Conservation (phyloP, 2,888 invertebrate genomes). For the Drosophila rellima region DNA sequence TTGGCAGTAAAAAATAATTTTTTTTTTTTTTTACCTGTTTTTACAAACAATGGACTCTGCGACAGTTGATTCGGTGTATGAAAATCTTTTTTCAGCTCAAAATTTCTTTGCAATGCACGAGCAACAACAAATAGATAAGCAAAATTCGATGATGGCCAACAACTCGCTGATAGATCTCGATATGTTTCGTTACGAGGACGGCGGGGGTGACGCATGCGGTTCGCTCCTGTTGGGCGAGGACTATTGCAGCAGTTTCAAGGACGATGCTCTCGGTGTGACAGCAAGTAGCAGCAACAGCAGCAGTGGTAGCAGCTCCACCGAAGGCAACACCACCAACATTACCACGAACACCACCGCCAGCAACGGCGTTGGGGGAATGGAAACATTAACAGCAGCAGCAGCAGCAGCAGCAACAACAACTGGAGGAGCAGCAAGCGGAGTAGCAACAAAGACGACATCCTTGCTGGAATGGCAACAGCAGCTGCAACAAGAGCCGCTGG, state of each 20-base stretch:
- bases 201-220: constrained; percentile 64
- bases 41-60: constrained; percentile 61
- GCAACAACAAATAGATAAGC: constrained; percentile 40
- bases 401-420: not conserved
- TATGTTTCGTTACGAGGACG: constrained; percentile 59
- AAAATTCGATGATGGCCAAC: constrained; percentile 48
- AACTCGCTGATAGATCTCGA: constrained; percentile 35
- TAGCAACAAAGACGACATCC: constrained; percentile 2
- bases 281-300: not conserved
- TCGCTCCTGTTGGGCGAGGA: constrained; percentile 42
- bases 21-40: constrained; percentile 49
- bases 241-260: constrained; percentile 26
- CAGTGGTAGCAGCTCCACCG: constrained; percentile 3
- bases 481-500: constrained; percentile 1
- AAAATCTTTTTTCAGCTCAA: constrained; percentile 58
- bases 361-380: not conserved
- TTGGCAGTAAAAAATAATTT: constrained; percentile 44
- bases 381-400: not conserved
- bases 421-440: not conserved
- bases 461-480: not conserved
- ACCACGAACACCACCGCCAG: not conserved
- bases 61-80: constrained; percentile 52
- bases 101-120: constrained; percentile 58
- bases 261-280: constrained; percentile 11
- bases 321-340: not conserved